A percentile compares a stretch with the other conserved stretches of the same genome.
Evolutionary conservation across 2,888 invertebrate genomes (phyloP).

Genomic region (Aspidiotus destructor): DNA sequence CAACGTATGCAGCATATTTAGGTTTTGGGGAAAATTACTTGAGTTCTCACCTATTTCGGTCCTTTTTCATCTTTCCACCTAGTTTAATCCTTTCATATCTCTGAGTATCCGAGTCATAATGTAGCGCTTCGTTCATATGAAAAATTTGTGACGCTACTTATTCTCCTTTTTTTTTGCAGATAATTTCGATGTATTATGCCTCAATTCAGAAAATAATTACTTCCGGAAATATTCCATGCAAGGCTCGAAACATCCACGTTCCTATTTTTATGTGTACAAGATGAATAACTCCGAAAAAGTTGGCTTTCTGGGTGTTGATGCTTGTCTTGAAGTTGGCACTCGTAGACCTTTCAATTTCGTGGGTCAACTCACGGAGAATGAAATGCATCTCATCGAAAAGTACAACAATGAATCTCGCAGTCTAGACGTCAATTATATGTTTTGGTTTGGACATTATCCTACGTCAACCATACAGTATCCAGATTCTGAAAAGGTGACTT

Average conservation of each 20-base stretch:
- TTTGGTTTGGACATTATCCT: slow-evolving; percentile 87
- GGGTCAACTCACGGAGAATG: slow-evolving; percentile 47
- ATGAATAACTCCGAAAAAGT: slow-evolving; percentile 51
- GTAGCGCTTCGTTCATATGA: too few species aligned
- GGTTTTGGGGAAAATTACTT: too few species aligned
- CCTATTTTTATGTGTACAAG: slow-evolving; percentile 58
- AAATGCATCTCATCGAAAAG: slow-evolving; percentile 44
- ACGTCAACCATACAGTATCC: slow-evolving; percentile 70
- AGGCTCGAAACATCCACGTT: slow-evolving; percentile 57
- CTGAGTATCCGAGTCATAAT: too few species aligned
- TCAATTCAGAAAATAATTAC: slow-evolving; percentile 61
- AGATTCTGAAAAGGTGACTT: slow-evolving; percentile 44
- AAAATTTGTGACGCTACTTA: too few species aligned
- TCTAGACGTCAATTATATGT: slow-evolving; percentile 45
- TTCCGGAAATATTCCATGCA: slow-evolving; percentile 70
- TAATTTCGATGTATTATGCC: slow-evolving; percentile 71
- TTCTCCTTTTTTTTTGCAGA: slow-evolving; percentile 50
- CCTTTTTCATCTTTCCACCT: too few species aligned
- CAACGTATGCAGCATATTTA: too few species aligned
- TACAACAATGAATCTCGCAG: slow-evolving; percentile 34
- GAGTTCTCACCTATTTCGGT: too few species aligned
- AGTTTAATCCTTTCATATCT: too few species aligned
- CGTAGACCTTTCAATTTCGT: slow-evolving; percentile 84
- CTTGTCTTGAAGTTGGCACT: slow-evolving; percentile 76
- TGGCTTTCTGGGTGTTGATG: slow-evolving; percentile 79